A percentile compares a stretch with the other conserved stretches of the same genome.
phyloP scores from a whole-genome alignment of 1,140 invertebrate species.

The Bombus waltoni region DNA sequence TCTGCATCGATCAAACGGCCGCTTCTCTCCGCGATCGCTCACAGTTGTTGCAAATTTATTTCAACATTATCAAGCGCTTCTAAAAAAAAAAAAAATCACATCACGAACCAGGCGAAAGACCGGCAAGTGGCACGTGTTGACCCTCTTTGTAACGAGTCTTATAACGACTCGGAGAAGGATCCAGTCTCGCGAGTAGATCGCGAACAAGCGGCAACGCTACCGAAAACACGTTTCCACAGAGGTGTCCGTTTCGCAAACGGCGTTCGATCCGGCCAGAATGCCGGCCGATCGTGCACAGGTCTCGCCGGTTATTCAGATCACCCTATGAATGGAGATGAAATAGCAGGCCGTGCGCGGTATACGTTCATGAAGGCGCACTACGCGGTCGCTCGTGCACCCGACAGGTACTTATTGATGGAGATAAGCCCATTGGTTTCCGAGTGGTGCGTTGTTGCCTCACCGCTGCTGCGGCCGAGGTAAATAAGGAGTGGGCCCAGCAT shows the following conservation, averaged over 20 bases:
- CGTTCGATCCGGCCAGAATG: not conserved
- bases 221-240: constrained; percentile 10
- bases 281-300: constrained; percentile 5
- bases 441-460: constrained; percentile 56
- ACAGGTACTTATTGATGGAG: constrained; percentile 67
- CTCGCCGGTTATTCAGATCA: constrained; percentile 36
- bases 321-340: constrained; percentile 59
- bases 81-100: not conserved
- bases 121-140: not conserved
- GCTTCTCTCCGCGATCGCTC: not conserved
- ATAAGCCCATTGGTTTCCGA: constrained; percentile 60
- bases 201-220: constrained; percentile 18
- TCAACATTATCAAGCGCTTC: not conserved
- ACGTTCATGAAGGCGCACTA: constrained; percentile 37
- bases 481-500: constrained; percentile 63
- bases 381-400: constrained; percentile 46
- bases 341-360: constrained; percentile 31
- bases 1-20: not conserved
- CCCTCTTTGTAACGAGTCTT: not conserved
- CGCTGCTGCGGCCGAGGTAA: constrained; percentile 37
- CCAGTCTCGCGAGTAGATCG: not conserved
- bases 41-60: not conserved
- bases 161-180: not conserved
- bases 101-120: not conserved
- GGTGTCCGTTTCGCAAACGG: constrained; percentile 3